These are phyloP conservation scores for Brachionus asplanchnoidis DNA, from an alignment of 1,140 invertebrate species.

Conservation along the genomic window DNA sequence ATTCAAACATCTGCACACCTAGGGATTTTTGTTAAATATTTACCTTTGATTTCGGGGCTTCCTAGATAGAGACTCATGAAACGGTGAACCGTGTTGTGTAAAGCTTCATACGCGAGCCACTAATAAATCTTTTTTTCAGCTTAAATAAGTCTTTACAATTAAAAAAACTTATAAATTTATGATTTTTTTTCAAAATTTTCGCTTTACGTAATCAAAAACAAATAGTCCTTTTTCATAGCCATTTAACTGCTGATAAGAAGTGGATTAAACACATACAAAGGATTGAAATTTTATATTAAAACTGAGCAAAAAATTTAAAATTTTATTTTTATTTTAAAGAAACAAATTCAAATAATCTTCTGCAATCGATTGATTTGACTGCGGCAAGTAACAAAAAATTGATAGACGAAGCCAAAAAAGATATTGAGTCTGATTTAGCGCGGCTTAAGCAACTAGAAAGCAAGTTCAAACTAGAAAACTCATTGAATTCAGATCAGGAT, in stretches of 20 bases:
- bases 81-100: neutral
- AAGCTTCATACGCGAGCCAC: neutral
- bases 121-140: neutral
- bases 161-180: neutral
- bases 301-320: neutral
- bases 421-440: constrained; percentile 9
- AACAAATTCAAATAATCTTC: neutral
- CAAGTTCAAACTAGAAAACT: neutral
- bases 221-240: neutral
- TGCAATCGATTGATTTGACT: neutral
- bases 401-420: constrained; percentile 36
- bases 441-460: neutral
- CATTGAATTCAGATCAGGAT: neutral
- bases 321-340: constrained; percentile 17
- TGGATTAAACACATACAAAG: neutral
- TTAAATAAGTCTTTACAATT: neutral
- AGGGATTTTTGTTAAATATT: neutral
- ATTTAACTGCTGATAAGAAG: neutral
- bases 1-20: neutral
- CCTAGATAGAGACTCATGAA: neutral
- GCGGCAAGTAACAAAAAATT: neutral
- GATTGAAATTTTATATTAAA: neutral
- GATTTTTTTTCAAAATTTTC: neutral
- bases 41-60: neutral
- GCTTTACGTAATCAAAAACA: neutral